Evolutionary conservation across 1,140 invertebrate genomes (phyloP).

Genomic region (Orchestia grillus): DNA sequence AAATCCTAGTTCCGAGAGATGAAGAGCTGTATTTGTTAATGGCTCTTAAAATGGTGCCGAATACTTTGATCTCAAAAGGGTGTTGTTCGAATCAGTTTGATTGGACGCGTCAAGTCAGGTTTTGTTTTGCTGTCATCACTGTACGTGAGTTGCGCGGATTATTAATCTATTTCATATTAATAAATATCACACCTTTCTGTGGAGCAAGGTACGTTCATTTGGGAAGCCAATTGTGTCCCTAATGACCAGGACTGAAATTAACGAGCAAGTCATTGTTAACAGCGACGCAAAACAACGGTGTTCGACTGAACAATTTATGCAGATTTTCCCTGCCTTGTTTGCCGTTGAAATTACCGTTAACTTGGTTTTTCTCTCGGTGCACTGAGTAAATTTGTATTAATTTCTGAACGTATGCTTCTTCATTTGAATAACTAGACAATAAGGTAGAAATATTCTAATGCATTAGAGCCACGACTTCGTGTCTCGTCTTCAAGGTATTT

Average conservation of each 20-base stretch:
- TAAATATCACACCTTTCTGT: neutral
- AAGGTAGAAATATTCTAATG: too few species aligned
- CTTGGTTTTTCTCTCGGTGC: neutral
- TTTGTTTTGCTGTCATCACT: neutral
- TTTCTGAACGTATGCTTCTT: neutral
- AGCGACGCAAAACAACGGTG: neutral
- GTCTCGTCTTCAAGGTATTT: neutral
- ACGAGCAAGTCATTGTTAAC: neutral
- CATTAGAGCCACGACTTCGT: too few species aligned
- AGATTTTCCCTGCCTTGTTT: neutral
- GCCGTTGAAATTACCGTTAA: neutral
- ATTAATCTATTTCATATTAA: neutral
- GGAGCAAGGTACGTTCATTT: neutral
- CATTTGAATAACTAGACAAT: neutral
- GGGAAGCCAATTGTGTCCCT: neutral
- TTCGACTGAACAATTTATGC: neutral
- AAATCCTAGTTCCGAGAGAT: neutral
- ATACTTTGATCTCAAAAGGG: neutral
- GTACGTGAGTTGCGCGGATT: neutral
- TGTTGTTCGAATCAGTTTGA: neutral
- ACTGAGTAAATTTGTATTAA: neutral
- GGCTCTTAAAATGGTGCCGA: neutral
- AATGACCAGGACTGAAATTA: neutral
- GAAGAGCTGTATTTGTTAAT: neutral
- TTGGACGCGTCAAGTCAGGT: neutral